Percentiles rank a stretch among this genome's conserved stretches.
Conservation (phyloP, 2,797 vertebrate species). For the Rousettus madagascariensis region DNA sequence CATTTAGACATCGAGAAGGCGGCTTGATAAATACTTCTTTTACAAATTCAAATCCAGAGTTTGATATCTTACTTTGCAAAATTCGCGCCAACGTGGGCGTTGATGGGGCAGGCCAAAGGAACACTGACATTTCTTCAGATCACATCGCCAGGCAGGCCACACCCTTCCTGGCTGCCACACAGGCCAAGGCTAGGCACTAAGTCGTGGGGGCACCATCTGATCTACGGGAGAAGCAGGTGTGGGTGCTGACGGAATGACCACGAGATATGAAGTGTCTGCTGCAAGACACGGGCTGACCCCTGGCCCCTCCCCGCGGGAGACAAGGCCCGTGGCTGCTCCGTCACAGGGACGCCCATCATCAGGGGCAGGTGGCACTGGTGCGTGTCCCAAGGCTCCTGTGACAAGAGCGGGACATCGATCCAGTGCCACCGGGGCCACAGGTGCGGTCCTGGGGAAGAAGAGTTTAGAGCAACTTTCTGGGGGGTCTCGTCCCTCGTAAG, state of each 20-base stretch:
- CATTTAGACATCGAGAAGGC: background rate
- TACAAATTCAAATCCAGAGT: background rate
- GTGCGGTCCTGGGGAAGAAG: constrained; percentile 3
- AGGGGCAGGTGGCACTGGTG: background rate
- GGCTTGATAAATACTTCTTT: background rate
- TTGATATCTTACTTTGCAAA: background rate
- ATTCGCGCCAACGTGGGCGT: background rate
- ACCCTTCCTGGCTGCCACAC: fast-evolving
- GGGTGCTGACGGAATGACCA: background rate
- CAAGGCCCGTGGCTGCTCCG: background rate
- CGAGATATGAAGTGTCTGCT: fast-evolving
- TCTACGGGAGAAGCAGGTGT: background rate
- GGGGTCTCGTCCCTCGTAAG: background rate
- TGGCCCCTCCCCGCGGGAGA: background rate
- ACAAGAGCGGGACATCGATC: background rate
- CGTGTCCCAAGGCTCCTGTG: background rate
- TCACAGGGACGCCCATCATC: background rate
- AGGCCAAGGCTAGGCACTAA: fast-evolving
- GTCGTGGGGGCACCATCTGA: background rate
- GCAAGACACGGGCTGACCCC: background rate
- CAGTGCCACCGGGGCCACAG: constrained; percentile 26
- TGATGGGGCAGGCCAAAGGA: background rate
- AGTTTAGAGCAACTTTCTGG: constrained; percentile 45
- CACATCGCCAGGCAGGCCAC: fast-evolving
- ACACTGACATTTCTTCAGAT: background rate